phyloP scores from a whole-genome alignment of 2,888 invertebrate species.

The Troides aeacus region DNA sequence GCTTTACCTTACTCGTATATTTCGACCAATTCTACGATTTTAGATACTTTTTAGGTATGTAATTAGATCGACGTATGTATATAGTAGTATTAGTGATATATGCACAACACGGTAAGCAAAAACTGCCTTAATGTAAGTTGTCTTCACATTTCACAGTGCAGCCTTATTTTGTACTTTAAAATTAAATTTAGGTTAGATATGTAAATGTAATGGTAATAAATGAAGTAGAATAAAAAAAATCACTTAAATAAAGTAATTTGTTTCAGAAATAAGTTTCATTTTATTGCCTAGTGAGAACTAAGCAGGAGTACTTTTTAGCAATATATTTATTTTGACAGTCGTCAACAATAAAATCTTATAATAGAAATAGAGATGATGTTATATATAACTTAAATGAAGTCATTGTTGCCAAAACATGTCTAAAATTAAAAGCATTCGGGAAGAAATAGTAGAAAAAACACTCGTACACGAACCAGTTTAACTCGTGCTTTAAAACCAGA shows the following conservation, averaged over 20 bases:
- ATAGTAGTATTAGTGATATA: slow-evolving; percentile 46
- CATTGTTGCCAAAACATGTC: too few species aligned
- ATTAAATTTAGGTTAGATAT: slow-evolving; percentile 42
- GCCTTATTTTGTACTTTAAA: slow-evolving; percentile 77
- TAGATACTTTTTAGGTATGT: slow-evolving; percentile 42
- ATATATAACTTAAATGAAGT: too few species aligned
- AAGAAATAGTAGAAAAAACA: too few species aligned
- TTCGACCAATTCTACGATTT: slow-evolving; percentile 60
- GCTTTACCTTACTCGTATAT: slow-evolving; percentile 62
- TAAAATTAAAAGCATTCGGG: too few species aligned
- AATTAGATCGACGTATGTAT: slow-evolving; percentile 49
- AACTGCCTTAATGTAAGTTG: slow-evolving; percentile 73
- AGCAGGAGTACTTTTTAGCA: too few species aligned
- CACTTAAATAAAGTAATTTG: slow-evolving; percentile 51
- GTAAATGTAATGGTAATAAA: slow-evolving; percentile 28
- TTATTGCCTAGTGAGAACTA: too few species aligned
- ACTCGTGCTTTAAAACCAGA: too few species aligned
- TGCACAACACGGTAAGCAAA: slow-evolving; percentile 68
- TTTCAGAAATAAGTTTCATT: slow-evolving; percentile 32
- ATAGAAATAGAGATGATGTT: too few species aligned
- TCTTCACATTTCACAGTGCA: slow-evolving; percentile 74
- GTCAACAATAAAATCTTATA: too few species aligned
- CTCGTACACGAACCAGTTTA: too few species aligned
- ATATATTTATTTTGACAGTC: too few species aligned
- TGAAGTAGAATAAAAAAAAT: slow-evolving; percentile 45